phyloP scores from a whole-genome alignment of 2,888 invertebrate species.

The Chrysolina americana region DNA sequence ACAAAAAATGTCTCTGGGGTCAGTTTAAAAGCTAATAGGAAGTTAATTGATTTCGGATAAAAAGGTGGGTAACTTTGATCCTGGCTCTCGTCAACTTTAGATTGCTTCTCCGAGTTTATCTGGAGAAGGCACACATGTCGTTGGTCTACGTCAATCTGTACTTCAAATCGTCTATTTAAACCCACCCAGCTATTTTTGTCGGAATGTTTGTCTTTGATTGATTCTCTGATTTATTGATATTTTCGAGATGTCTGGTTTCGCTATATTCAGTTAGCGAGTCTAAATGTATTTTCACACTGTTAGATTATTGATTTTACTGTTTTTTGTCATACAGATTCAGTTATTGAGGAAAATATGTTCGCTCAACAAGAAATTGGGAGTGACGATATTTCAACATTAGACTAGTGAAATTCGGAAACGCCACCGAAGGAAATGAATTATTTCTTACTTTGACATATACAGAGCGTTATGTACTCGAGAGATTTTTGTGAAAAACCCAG shows the following conservation, averaged over 20 bases:
- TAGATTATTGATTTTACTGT: too few relatives aligned
- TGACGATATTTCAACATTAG: too few relatives aligned
- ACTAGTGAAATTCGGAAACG: too few relatives aligned
- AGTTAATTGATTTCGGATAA: slow-evolving; percentile 66
- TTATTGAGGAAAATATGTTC: too few relatives aligned
- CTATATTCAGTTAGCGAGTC: background rate
- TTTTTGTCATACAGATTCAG: too few relatives aligned
- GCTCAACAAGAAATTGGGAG: too few relatives aligned
- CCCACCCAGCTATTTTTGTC: slow-evolving; percentile 21
- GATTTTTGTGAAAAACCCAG: too few relatives aligned
- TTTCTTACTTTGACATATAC: too few relatives aligned
- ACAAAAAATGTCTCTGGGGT: slow-evolving; percentile 55
- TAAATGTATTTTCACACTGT: too few relatives aligned
- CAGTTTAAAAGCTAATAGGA: slow-evolving; percentile 59
- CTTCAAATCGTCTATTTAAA: slow-evolving; percentile 28
- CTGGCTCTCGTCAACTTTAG: slow-evolving; percentile 67
- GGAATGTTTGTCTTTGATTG: slow-evolving; percentile 25
- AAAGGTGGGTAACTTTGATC: slow-evolving; percentile 65
- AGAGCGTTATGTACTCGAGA: too few relatives aligned
- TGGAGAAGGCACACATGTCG: slow-evolving; percentile 58
- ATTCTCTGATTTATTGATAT: slow-evolving; percentile 7
- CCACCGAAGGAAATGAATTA: too few relatives aligned
- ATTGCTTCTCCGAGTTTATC: slow-evolving; percentile 64
- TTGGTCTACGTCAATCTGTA: slow-evolving; percentile 28
- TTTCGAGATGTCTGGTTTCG: background rate